Percentiles rank a stretch among this genome's conserved stretches.
These are phyloP conservation scores for Crotalus viridis DNA, from an alignment of 2,113 vertebrate species.

Conservation along the genomic window DNA sequence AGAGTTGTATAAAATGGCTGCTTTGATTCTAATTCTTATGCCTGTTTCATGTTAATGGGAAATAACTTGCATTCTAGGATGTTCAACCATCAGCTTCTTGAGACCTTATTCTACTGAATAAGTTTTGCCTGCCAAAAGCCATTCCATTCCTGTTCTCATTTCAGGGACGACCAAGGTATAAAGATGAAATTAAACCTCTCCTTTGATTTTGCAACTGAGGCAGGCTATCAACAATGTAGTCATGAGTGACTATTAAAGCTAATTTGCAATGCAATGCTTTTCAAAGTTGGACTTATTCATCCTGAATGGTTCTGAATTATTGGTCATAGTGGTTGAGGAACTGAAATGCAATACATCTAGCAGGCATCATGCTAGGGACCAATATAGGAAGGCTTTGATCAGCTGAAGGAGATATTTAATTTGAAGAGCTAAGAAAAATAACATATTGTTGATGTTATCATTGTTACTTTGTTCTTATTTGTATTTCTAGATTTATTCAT, in stretches of 20 bases:
- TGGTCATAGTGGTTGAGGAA: background rate
- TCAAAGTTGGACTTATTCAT: background rate
- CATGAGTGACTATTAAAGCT: background rate
- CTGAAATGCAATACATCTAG: background rate
- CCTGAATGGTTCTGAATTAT: background rate
- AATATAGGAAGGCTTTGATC: background rate
- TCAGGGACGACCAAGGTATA: background rate
- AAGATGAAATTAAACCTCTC: background rate
- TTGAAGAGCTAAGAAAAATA: background rate
- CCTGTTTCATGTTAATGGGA: background rate
- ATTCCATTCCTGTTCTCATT: background rate
- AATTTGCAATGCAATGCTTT: background rate
- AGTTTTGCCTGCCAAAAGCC: background rate
- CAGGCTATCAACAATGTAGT: background rate
- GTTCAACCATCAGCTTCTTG: background rate
- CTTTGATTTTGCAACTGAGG: background rate
- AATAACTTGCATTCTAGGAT: background rate
- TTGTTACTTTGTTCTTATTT: background rate
- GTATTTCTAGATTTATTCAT: constrained; percentile 2
- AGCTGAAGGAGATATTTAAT: background rate
- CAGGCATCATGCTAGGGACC: background rate
- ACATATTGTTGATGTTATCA: background rate
- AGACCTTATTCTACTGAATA: background rate
- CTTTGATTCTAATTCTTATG: background rate
- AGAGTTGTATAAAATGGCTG: background rate